A percentile compares a stretch with the other conserved stretches of the same genome.
phyloP scores from a whole-genome alignment of 1,140 invertebrate genomes.

The Brachystomella parvula region DNA sequence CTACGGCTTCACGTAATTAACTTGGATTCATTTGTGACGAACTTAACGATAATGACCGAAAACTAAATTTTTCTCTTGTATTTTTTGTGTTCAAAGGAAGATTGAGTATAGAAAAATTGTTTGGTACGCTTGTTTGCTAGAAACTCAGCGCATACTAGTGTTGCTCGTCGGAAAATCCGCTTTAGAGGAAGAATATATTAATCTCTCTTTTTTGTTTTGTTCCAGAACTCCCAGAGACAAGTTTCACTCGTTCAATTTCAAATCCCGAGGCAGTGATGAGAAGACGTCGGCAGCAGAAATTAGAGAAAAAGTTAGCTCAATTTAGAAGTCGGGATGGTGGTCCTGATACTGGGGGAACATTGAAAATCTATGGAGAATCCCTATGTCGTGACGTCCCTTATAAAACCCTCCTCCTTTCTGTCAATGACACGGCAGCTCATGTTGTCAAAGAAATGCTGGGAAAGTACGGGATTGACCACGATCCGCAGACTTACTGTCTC shows the following conservation, averaged over 20 bases:
- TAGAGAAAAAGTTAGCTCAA: constrained; percentile 93
- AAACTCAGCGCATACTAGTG: not conserved
- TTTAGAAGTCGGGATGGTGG: constrained; percentile 74
- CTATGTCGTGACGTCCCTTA: constrained; percentile 95
- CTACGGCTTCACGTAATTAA: no score
- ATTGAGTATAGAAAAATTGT: no score
- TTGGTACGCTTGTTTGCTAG: no score
- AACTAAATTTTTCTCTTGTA: no score
- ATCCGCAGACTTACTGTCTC: constrained; percentile 84
- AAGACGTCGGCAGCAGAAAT: constrained; percentile 87
- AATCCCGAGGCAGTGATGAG: constrained; percentile 99
- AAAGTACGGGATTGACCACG: constrained; percentile 88
- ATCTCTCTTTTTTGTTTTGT: constrained; percentile 40
- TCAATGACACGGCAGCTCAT: constrained; percentile 79
- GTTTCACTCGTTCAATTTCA: constrained; percentile 95
- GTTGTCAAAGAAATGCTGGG: constrained; percentile 94
- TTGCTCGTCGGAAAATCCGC: not conserved
- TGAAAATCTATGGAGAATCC: constrained; percentile 97
- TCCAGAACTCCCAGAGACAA: constrained; percentile 89
- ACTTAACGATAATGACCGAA: no score
- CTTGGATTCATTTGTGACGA: no score
- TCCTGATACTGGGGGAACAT: constrained; percentile 75
- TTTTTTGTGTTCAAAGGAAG: no score
- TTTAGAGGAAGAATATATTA: not conserved
- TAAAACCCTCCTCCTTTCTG: constrained; percentile 90